Base-by-base conservation (phyloP, 2,888 invertebrate genomes). In the Bellardia pandia region DNA sequence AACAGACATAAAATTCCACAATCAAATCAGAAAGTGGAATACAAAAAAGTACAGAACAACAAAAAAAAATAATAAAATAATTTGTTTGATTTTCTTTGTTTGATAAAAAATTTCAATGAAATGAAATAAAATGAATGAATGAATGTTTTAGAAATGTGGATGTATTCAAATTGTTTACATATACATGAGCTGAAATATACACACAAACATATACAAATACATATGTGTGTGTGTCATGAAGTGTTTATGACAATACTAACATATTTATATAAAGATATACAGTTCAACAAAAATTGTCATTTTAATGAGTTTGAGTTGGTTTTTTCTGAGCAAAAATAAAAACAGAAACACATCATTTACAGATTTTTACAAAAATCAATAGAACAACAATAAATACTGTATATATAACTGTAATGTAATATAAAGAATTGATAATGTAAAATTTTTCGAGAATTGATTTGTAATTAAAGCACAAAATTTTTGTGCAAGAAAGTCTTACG, bases 191-290 rank as follows among this genome's bases (percentile, higher is more conserved):
- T 7, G 1, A 8, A 56, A 8, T 5, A 56, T 7, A 56, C 6
- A 56, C 2, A 53, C 14, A 45, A 11, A 45, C n/a, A 56, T 4
- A 7, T 9, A 56, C 6, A 8, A 3, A 16, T 3, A 8, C 16
- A 16, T 16, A 56, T 7, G 3, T 11, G 6, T 53, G 51, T n/a
- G n/a, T 14, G 11, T n/a, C n/a, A 53, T 53, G 11, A n/a, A 58
- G 74, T 84, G 72, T 79, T 60, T 79, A 60, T 74, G 78, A 74
- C 74, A 85, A 71, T 48, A 40, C 64, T 56, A 60, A 74, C n/a
- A 45, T n/a, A 5, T 11, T 45, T 30, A 30, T 45, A 45, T 23
- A 33, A 45, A 42, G 42, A 42, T 66, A 23, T 51, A 58, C 7
- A 56, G 8, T 48, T 75, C 48, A 76, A 71, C 60, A 48, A 48